phyloP scores from a whole-genome alignment of 2,888 invertebrate genomes.

The Hirtodrosophila alboralis region DNA sequence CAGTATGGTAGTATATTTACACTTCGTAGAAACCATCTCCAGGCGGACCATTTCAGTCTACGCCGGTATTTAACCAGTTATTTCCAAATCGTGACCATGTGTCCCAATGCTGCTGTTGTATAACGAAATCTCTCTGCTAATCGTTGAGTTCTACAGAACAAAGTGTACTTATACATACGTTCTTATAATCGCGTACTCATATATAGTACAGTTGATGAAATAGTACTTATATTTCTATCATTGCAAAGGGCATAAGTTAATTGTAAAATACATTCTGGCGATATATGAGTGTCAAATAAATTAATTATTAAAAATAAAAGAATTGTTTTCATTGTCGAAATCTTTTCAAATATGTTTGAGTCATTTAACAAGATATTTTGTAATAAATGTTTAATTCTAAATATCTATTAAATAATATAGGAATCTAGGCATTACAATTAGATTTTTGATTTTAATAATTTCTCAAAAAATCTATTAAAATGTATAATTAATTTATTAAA shows the following conservation, averaged over 20 bases:
- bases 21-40: slow-evolving; percentile 3
- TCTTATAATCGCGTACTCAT: not conserved
- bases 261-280: not conserved
- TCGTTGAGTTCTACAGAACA: slow-evolving; percentile 35
- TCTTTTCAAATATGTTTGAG: too few species aligned
- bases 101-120: slow-evolving; percentile 55
- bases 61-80: slow-evolving; percentile 68
- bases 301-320: too few species aligned
- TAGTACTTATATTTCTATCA: slow-evolving; percentile 11
- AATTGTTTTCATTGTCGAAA: too few species aligned
- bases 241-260: slow-evolving; percentile 23
- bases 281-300: not conserved
- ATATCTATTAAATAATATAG: too few species aligned
- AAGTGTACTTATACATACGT: slow-evolving; percentile 26
- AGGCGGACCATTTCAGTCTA: slow-evolving; percentile 55
- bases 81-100: slow-evolving; percentile 59
- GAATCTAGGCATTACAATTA: too few species aligned
- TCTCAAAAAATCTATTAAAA: too few species aligned
- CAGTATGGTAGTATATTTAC: not conserved
- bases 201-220: slow-evolving; percentile 7
- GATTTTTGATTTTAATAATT: too few species aligned
- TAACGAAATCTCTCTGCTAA: slow-evolving; percentile 55
- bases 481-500: too few species aligned
- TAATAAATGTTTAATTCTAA: too few species aligned
- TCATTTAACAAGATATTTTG: too few species aligned